Conservation (phyloP, 2,113 vertebrate genomes). For the Toxostoma redivivum region DNA sequence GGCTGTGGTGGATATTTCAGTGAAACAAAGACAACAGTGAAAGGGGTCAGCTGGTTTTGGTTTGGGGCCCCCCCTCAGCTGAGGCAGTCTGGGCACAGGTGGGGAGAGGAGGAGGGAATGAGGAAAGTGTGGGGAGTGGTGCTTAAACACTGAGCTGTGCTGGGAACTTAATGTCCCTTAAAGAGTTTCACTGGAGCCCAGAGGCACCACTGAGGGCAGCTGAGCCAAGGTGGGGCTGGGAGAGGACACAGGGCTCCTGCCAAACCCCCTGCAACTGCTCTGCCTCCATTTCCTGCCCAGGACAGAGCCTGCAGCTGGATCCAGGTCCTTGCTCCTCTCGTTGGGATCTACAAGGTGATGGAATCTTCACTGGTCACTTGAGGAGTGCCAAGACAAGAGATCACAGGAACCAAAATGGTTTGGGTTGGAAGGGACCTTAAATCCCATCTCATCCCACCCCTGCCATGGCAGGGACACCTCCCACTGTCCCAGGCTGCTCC, state of each 20-base stretch:
- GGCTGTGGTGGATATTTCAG: background rate
- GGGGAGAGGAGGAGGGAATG: background rate
- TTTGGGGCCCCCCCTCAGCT: background rate
- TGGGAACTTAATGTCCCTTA: background rate
- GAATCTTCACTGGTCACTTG: background rate
- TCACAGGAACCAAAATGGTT: background rate
- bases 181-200: background rate
- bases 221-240: background rate
- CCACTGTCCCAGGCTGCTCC: background rate
- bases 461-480: background rate
- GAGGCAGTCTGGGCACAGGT: background rate
- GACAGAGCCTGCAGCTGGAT: background rate
- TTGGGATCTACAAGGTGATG: background rate
- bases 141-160: background rate
- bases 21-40: background rate
- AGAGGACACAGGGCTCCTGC: background rate
- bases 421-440: background rate
- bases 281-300: background rate
- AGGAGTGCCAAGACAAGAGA: background rate
- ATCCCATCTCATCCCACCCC: accelerated
- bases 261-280: background rate
- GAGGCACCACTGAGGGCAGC: background rate
- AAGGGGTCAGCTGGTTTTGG: background rate
- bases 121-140: background rate
- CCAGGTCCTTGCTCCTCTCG: background rate